phyloP scores from a whole-genome alignment of 1,140 invertebrate genomes.

The Grapholita molesta region DNA sequence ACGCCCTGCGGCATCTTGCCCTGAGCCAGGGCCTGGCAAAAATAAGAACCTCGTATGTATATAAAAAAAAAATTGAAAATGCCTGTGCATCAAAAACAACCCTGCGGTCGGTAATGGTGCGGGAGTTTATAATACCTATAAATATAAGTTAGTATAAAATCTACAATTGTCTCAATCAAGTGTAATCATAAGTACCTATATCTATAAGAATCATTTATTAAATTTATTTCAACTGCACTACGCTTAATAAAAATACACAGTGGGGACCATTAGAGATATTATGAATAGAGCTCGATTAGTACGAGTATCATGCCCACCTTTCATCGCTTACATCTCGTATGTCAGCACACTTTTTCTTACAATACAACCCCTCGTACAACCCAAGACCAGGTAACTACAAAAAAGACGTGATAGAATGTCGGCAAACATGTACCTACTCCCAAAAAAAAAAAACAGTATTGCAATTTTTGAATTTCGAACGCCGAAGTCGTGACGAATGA shows the following conservation, averaged over 20 bases:
- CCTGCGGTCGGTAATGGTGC: too few species aligned
- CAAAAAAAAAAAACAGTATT: conserved; percentile 46
- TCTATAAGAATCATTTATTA: too few species aligned
- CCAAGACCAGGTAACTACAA: conserved; percentile 56
- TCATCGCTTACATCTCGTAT: conserved; percentile 36
- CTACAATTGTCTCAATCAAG: too few species aligned
- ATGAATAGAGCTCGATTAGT: conserved; percentile 10
- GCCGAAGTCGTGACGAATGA: conserved; percentile 49
- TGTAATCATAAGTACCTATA: too few species aligned
- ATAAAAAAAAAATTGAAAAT: too few species aligned
- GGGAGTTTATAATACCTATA: too few species aligned
- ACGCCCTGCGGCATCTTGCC: too few species aligned
- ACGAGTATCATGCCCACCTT: conserved; percentile 24
- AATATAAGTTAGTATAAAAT: too few species aligned
- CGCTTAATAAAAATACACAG: not conserved
- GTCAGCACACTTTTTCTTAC: conserved; percentile 57
- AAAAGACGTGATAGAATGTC: conserved; percentile 76
- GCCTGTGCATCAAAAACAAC: too few species aligned
- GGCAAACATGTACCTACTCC: conserved; percentile 70
- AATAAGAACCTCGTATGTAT: too few species aligned
- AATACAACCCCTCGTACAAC: conserved; percentile 59
- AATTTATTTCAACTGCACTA: not conserved
- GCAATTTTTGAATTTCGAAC: conserved; percentile 43
- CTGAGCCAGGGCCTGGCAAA: too few species aligned
- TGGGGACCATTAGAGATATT: not conserved